Base-by-base conservation (phyloP, 1,140 invertebrate genomes). In the Neodiprion pinetum region DNA sequence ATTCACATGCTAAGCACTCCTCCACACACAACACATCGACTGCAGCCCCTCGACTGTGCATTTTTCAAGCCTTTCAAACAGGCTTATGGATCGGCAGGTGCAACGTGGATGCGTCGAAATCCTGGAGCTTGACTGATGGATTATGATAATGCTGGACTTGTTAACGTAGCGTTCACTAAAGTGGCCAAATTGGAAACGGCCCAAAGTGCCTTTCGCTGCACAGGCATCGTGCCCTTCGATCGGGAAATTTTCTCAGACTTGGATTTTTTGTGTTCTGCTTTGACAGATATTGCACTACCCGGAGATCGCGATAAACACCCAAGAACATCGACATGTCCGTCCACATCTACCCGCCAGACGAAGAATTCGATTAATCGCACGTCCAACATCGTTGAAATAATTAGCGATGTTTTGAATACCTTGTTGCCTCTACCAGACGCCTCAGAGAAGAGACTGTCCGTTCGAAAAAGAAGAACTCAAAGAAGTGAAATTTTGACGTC, bases 31-130 rank as follows among this genome's bases (percentile, higher is more conserved):
- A 83, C 81, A 9, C 82, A 86, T 72, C 81, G 81, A 69, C 76
- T 87, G 0, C 85, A 86, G 68, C 83, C 83, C 10, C 70, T 86
- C 10, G 84, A 88, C 73, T 72, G 83, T 61, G 71, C 80, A 9
- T 82, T 87, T 61, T 84, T 87, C 79, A 85, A 84, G 70, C 84
- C 86, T 69, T 75, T 88, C 7, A 86, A 85, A 81, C 65, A 81
- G 75, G 80, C 80, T 10, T 89, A 85, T 71, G 76, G 80, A 80
- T 80, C 73, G 77, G 72, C 40, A 28, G 82, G 80, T 82, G 81
- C 82, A 82, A 81, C 79, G 72, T 84, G 81, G 79, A 84, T 87
- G 78, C 80, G 81, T 79, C 21, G 70, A 48, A 84, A 85, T 76
- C 65, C 81, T 78, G 80, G 80, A 17, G 14, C 50, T 82, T 70